These are phyloP conservation scores for Crocuta crocuta DNA, from an alignment of 2,113 vertebrate genomes.

Conservation along the genomic window DNA sequence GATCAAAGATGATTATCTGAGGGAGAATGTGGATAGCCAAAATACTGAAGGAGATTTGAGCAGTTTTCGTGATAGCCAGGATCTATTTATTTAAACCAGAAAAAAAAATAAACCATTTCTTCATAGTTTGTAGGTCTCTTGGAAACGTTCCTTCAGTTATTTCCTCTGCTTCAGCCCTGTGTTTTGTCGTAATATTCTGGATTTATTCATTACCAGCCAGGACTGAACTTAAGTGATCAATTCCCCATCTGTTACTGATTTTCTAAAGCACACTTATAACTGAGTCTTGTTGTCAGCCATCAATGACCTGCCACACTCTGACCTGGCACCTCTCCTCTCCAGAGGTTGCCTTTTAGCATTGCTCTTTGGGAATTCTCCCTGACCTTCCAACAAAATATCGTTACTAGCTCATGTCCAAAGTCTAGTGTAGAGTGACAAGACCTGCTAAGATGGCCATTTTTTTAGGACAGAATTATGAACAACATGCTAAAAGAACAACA, in stretches of 20 bases:
- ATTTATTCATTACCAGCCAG: conserved; percentile 41
- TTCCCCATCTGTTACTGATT: neutral
- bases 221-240: neutral
- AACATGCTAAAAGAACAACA: neutral
- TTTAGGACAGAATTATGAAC: neutral
- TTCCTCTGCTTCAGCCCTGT: neutral
- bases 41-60: neutral
- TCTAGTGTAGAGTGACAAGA: neutral
- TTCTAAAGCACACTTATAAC: neutral
- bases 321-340: neutral
- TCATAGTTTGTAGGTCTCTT: neutral
- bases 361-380: neutral
- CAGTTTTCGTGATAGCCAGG: neutral
- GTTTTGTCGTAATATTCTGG: neutral
- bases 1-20: neutral
- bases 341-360: neutral
- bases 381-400: conserved; percentile 11
- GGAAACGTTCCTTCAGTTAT: neutral
- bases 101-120: neutral
- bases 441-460: neutral
- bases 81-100: neutral
- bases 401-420: neutral
- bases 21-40: neutral
- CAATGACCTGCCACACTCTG: neutral
- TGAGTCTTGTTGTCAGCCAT: neutral